Conservation (phyloP, 2,888 invertebrate genomes). For the Steinernema hermaphroditum region DNA sequence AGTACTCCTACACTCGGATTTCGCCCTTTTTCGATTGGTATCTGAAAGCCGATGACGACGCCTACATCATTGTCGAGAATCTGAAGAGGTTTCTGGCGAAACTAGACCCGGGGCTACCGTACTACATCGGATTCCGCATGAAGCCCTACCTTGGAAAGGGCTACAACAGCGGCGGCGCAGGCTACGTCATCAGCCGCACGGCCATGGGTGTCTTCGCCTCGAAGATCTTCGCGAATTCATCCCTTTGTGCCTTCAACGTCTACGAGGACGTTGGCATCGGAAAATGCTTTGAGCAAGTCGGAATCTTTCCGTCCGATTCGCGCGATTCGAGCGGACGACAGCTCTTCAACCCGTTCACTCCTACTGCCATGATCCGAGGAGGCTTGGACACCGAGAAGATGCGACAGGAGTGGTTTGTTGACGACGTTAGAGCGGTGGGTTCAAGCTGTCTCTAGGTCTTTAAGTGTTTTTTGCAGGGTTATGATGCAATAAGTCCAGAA, state of each 20-base stretch:
- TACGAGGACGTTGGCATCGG: slow-evolving; percentile 56
- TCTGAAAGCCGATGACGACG: slow-evolving; percentile 46
- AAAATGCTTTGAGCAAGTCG: slow-evolving; percentile 47
- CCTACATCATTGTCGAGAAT: slow-evolving; percentile 41
- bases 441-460: neutral
- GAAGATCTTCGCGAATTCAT: slow-evolving; percentile 44
- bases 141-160: slow-evolving; percentile 49
- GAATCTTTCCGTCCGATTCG: slow-evolving; percentile 49
- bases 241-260: slow-evolving; percentile 49
- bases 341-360: slow-evolving; percentile 5
- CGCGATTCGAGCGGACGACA: slow-evolving; percentile 39
- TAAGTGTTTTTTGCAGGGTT: slow-evolving; percentile 40
- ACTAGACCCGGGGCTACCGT: slow-evolving; percentile 46
- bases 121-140: slow-evolving; percentile 52
- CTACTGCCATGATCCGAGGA: neutral
- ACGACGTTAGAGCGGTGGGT: slow-evolving; percentile 4
- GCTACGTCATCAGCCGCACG: slow-evolving; percentile 51
- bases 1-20: slow-evolving; percentile 48
- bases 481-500: slow-evolving; percentile 45
- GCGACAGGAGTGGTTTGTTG: neutral
- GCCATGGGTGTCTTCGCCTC: slow-evolving; percentile 47
- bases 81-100: slow-evolving; percentile 40
- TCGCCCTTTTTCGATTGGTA: slow-evolving; percentile 47
- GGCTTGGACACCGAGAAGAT: neutral
- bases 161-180: slow-evolving; percentile 54